These are phyloP conservation scores for Acrobasis consociella DNA, from an alignment of 2,888 invertebrate genomes.

Conservation along the genomic window DNA sequence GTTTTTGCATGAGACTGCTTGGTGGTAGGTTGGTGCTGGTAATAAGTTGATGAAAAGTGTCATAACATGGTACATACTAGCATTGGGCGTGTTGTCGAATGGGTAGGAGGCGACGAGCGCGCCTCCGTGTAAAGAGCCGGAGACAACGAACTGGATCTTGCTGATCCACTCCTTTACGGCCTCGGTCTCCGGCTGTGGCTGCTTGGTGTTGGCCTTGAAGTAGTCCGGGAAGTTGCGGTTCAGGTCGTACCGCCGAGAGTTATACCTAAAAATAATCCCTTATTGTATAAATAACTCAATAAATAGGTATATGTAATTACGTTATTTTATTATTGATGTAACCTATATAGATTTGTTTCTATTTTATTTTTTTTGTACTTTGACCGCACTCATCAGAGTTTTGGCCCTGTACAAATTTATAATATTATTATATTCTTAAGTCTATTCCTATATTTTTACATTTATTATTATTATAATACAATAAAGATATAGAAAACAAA, in stretches of 20 bases:
- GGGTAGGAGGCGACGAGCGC: conserved; percentile 98
- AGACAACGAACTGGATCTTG: conserved; percentile 95
- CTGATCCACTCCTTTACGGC: conserved; percentile 97
- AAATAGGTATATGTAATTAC: no score
- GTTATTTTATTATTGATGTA: no score
- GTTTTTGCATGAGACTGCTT: no score
- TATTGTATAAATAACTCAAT: neutral
- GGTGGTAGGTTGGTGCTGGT: no score
- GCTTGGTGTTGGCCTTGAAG: conserved; percentile 93
- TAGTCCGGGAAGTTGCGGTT: conserved; percentile 98
- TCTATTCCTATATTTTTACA: no score
- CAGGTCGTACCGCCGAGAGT: conserved; percentile 93
- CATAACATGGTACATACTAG: conserved; percentile 85
- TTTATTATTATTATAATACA: no score
- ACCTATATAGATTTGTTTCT: no score
- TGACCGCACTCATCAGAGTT: no score
- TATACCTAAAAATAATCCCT: conserved; percentile 83
- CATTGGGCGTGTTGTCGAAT: conserved; percentile 96
- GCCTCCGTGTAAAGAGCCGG: conserved; percentile 97
- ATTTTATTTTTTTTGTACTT: no score
- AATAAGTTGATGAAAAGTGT: conserved; percentile 3
- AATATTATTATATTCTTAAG: no score
- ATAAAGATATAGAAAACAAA: no score
- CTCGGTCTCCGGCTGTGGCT: conserved; percentile 96
- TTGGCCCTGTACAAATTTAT: no score